Evolutionary conservation across 1,140 invertebrate species (phyloP).

Genomic region (Drosophila varians): DNA sequence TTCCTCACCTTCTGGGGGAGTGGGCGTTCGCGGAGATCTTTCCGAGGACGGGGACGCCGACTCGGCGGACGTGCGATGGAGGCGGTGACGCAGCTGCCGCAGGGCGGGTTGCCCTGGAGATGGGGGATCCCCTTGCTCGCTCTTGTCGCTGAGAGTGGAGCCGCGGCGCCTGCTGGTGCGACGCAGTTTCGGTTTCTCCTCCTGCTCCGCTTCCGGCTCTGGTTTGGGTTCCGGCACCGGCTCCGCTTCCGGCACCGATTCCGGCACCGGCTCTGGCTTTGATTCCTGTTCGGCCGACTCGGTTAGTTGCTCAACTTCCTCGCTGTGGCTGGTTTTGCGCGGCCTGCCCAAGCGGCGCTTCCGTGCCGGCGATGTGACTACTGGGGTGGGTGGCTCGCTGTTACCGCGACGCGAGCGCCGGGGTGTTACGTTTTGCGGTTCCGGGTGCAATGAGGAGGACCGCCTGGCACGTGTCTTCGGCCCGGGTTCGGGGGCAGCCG

Average conservation of each 20-base stretch:
- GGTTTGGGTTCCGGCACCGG: no score
- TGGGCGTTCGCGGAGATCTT: background rate
- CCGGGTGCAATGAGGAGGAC: background rate
- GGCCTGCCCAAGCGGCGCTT: background rate
- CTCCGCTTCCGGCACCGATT: background rate
- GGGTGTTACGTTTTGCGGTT: background rate
- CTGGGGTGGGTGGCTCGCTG: background rate
- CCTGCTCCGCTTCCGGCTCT: background rate
- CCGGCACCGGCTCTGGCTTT: background rate
- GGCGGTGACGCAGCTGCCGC: slow-evolving; percentile 6
- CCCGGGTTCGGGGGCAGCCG: background rate
- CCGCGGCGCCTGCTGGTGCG: background rate
- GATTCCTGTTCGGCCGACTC: no score
- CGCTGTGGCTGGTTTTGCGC: background rate
- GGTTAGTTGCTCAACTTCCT: background rate
- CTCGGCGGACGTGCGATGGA: background rate
- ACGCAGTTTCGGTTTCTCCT: slow-evolving; percentile 1
- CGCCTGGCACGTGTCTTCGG: background rate
- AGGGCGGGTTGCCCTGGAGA: background rate
- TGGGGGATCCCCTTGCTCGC: background rate
- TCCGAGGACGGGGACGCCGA: background rate
- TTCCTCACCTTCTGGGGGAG: slow-evolving; percentile 14
- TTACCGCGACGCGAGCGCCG: background rate
- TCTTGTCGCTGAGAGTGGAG: slow-evolving; percentile 1
- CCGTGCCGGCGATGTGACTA: background rate